Conservation (phyloP, 2,888 invertebrate species). For the Thelaira solivaga region DNA sequence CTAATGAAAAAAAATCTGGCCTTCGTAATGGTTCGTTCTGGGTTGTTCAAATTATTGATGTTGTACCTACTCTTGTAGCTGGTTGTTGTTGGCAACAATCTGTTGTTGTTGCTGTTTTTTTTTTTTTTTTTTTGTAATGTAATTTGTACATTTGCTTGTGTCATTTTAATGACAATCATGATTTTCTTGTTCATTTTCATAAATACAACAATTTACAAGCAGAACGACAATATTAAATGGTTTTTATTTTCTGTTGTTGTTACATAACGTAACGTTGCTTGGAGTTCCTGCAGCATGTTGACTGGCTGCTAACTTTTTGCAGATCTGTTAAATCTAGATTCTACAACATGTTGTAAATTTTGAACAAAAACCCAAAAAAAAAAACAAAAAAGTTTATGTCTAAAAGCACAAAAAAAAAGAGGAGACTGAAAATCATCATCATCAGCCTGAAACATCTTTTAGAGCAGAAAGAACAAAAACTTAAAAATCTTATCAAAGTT, state of each 20-base stretch:
- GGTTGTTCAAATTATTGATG: too few relatives aligned
- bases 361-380: constrained; percentile 29
- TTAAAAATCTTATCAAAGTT: constrained; percentile 30
- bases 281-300: constrained; percentile 23
- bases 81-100: neutral
- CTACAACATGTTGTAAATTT: neutral
- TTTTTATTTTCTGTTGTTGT: constrained; percentile 11
- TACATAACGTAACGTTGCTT: constrained; percentile 10
- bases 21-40: constrained; percentile 25
- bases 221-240: constrained; percentile 58
- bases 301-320: neutral
- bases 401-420: constrained; percentile 15
- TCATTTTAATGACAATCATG: constrained; percentile 63
- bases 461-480: neutral
- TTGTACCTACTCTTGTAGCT: too few relatives aligned
- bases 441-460: constrained; percentile 38
- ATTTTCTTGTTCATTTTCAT: constrained; percentile 69
- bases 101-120: constrained; percentile 7
- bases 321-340: constrained; percentile 1
- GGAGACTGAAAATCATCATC: constrained; percentile 33
- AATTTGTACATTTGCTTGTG: constrained; percentile 63
- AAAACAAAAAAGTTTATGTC: constrained; percentile 47
- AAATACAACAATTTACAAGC: constrained; percentile 68
- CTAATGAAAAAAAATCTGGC: neutral
- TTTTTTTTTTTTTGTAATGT: constrained; percentile 46